Conservation (phyloP, 2,797 vertebrate species). For the Sebastolobus alascanus region DNA sequence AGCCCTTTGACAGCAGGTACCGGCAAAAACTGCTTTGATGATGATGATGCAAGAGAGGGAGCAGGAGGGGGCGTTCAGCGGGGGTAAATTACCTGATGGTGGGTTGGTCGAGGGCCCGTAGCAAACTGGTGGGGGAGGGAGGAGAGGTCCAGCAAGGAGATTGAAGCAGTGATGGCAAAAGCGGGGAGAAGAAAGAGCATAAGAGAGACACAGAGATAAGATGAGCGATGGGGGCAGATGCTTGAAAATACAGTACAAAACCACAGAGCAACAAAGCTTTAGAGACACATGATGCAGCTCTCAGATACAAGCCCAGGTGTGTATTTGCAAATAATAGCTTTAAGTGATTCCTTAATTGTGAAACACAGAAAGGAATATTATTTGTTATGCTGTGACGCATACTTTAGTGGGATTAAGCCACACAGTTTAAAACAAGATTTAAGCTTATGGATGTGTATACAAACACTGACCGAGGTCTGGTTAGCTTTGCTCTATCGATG, state of each 20-base stretch:
- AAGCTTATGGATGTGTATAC: not conserved
- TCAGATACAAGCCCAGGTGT: conserved; percentile 7
- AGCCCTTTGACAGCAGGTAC: conserved; percentile 55
- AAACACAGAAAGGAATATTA: not conserved
- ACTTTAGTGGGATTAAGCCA: not conserved
- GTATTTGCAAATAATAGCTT: conserved; percentile 15
- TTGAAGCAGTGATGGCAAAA: conserved; percentile 90
- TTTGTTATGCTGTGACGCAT: not conserved
- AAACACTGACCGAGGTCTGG: conserved; percentile 21
- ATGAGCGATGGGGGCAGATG: conserved; percentile 68
- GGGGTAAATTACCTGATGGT: conserved; percentile 95
- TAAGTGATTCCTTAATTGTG: not conserved
- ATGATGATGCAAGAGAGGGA: conserved; percentile 59
- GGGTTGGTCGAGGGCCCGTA: conserved; percentile 97
- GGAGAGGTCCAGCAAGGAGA: conserved; percentile 78
- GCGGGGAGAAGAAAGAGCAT: conserved; percentile 73
- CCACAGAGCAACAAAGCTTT: conserved; percentile 55
- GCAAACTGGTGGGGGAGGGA: conserved; percentile 92
- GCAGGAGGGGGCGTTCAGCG: conserved; percentile 61
- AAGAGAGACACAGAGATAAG: conserved; percentile 73
- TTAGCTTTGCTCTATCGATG: conserved; percentile 23
- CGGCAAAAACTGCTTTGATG: conserved; percentile 65
- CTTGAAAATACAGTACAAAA: conserved; percentile 61
- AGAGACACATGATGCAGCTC: conserved; percentile 25
- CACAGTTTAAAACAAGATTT: not conserved